Evolutionary conservation across 2,113 vertebrate species (phyloP), one percentile per base, ranked within the genome.

Genomic region (Coptodon bakossiorum): DNA sequence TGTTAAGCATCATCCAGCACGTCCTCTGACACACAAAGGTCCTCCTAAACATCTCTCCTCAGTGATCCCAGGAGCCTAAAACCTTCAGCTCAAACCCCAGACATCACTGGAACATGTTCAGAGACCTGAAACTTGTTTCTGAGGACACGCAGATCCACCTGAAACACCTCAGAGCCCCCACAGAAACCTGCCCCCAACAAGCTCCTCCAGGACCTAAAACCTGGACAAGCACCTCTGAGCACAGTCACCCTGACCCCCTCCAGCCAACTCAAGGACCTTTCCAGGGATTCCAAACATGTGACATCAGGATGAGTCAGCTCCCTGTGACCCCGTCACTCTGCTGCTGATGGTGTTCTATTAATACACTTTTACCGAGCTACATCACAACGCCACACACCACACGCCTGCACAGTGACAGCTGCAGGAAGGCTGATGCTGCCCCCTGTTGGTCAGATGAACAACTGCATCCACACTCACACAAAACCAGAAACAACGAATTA

Each of bases 1-100:
- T 43, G n/a, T 16, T 9, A 43, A 71, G 13, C 11, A 45, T 36
- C 7, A 43, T 71, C 7, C 66, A 73, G 66, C 38, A 73, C 22
- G 0, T 16, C n/a, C 66, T 6, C 12, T 0, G 4, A 66, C 34
- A 66, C 10, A 66, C 38, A 73, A 4, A 14, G 3, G 40, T 73
- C 66, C 6, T 66, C 34, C 61, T 22, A 66, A 66, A 36, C 17
- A 66, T 36, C 16, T 66, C 6, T 38, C 34, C 13, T 40, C 34
- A 40, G 36, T 68, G 63, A 68, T 17, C 38, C 22, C 5, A 43
- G 22, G 38, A 27, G 22, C 38, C 40, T 4, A 43, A 43, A 71
- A 9, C 36, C 66, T 71, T 24, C 61, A 1, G 34, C 13, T 38
- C 6, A 66, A 66, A n/a, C 19, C n/a, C n/a, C 19, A 73, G 17